A percentile compares a stretch with the other conserved stretches of the same genome.
These are phyloP conservation scores for Cavia aperea DNA, from an alignment of 2,113 vertebrate species.

Conservation along the genomic window DNA sequence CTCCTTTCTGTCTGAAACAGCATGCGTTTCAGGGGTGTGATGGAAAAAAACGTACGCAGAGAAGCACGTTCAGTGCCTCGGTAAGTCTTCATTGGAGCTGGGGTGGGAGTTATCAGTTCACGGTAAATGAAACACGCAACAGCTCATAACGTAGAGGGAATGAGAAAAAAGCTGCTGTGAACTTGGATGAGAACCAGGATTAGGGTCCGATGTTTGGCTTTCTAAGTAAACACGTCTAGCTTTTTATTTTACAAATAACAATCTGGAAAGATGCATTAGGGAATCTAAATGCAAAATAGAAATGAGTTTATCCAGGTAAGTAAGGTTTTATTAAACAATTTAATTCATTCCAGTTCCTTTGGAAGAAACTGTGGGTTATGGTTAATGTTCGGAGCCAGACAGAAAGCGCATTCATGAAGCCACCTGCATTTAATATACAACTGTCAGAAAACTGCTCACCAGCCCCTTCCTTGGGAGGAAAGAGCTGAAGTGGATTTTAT, in stretches of 20 bases:
- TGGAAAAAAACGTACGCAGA: conserved; percentile 28
- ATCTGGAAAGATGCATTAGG: conserved; percentile 74
- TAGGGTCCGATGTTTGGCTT: conserved; percentile 69
- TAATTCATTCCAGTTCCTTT: conserved; percentile 83
- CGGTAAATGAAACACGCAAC: conserved; percentile 56
- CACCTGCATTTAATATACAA: conserved; percentile 83
- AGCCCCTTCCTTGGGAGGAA: conserved; percentile 72
- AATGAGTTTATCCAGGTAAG: conserved; percentile 81
- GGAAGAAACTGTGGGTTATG: conserved; percentile 79
- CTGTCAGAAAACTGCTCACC: conserved; percentile 77
- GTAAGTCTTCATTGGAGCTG: conserved; percentile 35
- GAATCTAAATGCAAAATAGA: conserved; percentile 74
- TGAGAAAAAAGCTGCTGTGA: background rate
- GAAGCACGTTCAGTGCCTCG: background rate
- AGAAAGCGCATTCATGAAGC: conserved; percentile 74
- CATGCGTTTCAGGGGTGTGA: background rate
- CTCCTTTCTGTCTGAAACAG: conserved; percentile 28
- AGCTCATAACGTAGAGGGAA: conserved; percentile 58
- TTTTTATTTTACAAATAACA: conserved; percentile 73
- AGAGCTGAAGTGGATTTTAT: conserved; percentile 52
- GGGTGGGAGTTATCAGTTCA: conserved; percentile 53
- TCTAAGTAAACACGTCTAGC: conserved; percentile 72
- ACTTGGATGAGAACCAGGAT: conserved; percentile 69
- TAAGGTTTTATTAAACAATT: conserved; percentile 81
- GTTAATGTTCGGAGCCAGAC: conserved; percentile 81